phyloP scores from a whole-genome alignment of 2,888 invertebrate genomes.

The Meta bourneti region DNA sequence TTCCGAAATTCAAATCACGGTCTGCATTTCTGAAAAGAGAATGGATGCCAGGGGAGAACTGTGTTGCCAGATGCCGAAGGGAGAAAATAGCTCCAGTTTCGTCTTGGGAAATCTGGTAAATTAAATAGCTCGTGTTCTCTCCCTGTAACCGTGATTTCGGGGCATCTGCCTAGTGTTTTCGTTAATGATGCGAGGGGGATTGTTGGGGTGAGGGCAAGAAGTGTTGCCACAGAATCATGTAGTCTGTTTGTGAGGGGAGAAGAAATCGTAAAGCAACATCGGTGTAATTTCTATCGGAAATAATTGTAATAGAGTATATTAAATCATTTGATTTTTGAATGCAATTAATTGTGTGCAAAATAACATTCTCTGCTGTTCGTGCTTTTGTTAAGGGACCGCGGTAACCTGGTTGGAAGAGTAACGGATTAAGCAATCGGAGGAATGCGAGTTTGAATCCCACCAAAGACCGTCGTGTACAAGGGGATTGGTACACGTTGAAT shows the following conservation, averaged over 20 bases:
- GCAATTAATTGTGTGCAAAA: no score
- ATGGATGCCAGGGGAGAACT: neutral
- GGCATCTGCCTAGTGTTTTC: constrained; percentile 44
- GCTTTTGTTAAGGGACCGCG: no score
- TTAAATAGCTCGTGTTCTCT: constrained; percentile 25
- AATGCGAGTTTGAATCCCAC: no score
- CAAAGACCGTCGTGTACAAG: no score
- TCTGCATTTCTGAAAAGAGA: neutral
- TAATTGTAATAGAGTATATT: no score
- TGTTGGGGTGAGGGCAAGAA: neutral
- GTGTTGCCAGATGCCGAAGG: neutral
- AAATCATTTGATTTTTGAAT: no score
- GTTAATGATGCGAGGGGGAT: neutral
- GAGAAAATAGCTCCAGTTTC: neutral
- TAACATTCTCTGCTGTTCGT: no score
- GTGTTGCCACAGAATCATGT: constrained; percentile 30
- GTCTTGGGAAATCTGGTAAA: constrained; percentile 17
- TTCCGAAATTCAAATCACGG: neutral
- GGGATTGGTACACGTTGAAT: no score
- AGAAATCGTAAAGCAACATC: neutral
- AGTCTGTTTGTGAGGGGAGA: neutral
- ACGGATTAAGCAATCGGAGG: no score
- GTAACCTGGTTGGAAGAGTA: no score
- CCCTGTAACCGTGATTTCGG: constrained; percentile 41
- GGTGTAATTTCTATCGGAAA: neutral